Base-by-base conservation (phyloP, 2,797 vertebrate species). In the Heteromormyrus szaboi region DNA sequence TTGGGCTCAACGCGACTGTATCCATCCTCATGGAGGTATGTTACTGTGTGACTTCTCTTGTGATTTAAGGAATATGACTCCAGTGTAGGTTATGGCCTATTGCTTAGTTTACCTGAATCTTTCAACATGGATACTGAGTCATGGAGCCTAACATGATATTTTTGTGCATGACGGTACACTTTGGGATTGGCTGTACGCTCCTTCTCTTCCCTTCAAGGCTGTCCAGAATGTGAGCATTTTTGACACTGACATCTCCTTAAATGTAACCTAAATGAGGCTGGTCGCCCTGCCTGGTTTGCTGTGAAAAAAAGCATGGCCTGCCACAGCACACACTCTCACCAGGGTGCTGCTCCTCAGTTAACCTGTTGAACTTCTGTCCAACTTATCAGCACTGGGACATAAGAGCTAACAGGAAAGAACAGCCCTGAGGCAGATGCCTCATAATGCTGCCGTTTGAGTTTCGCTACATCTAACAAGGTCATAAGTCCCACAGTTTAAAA, bases 11-110 rank as follows among this genome's bases (percentile, higher is more conserved):
- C 92, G 94, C 97, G 68, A 59, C 91, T n/a, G 95, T 96, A 0
- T 98, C 97, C 0, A 84, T 97, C 89, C 22, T 97, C 89, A 93
- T 95, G 1, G 99, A 99, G 98, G 99, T 99, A 97, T 98, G 97
- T 59, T 19, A 19, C 86, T 17, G 46, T 11, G 33, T 44, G 50
- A 22, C 17, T 29, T 44, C 29, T 37, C 3, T 19, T 37, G 2
- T 59, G 19, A 37, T 84, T 51, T 79, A 79, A 79, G 19, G 41
- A 79, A 79, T 46, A 19, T 41, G 37, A 79, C 76, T 41, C 76
- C 41, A 79, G 19, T 79, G 19, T 19, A 79, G 37, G 37, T 79
- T 17, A 72, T 17, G 29, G 37, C 37, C 76, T 46, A n/a, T 41
- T 46, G 76, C 76, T 79, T 41, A 7, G 41, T 46, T 44, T 37